Evolutionary conservation across 2,797 vertebrate species (phyloP).

Genomic region (Enteromius paludinosus): DNA sequence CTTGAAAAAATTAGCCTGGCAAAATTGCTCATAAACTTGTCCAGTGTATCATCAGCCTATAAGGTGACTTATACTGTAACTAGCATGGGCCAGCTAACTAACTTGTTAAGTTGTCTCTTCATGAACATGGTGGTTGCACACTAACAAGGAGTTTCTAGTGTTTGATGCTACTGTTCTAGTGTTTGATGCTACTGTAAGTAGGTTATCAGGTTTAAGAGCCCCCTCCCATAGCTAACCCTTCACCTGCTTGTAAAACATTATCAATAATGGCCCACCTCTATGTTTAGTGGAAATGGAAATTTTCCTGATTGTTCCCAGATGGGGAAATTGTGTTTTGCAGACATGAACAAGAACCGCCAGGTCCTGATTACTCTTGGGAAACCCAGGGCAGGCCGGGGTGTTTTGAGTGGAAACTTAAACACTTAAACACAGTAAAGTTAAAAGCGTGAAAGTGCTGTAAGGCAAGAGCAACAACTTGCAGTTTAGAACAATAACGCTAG

Average conservation of each 20-base stretch:
- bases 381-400: conserved; percentile 15
- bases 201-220: conserved; percentile 26
- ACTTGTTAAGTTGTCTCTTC: not conserved
- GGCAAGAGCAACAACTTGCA: conserved; percentile 14
- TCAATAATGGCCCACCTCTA: conserved; percentile 20
- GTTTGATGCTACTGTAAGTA: not conserved
- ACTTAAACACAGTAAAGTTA: conserved; percentile 59
- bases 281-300: conserved; percentile 28
- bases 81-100: not conserved
- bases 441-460: conserved; percentile 36
- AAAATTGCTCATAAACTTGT: not conserved
- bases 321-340: conserved; percentile 27
- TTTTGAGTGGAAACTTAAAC: conserved; percentile 42
- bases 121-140: not conserved
- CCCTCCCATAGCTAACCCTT: conserved; percentile 25
- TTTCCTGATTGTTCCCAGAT: conserved; percentile 20
- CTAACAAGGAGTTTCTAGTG: not conserved
- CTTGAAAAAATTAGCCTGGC: no score
- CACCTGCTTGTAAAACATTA: conserved; percentile 43
- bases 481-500: not conserved
- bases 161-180: not conserved
- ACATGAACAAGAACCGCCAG: conserved; percentile 36
- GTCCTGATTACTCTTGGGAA: conserved; percentile 49
- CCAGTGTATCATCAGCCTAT: not conserved
- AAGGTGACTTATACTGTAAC: not conserved